Conservation (phyloP, 2,113 vertebrate genomes). For the Reinhardtius hippoglossoides region DNA sequence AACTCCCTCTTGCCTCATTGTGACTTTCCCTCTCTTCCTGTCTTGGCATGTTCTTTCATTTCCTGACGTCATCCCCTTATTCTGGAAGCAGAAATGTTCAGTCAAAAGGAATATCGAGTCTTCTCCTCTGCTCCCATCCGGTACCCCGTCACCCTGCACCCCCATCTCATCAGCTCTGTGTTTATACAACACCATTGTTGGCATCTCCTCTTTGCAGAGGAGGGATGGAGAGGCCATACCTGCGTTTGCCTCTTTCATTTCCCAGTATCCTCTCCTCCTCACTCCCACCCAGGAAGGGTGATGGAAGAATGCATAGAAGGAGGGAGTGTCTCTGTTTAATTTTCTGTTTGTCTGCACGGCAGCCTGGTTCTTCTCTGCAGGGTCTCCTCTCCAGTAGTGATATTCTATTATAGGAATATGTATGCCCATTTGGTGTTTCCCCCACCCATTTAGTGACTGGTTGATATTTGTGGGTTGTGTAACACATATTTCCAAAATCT, state of each 20-base stretch:
- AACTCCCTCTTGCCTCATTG: neutral
- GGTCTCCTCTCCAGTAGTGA: too few species aligned
- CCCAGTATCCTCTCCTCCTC: constrained; percentile 39
- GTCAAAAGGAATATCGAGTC: neutral
- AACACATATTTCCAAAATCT: neutral
- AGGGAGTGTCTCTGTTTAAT: constrained; percentile 52
- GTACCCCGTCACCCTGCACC: neutral
- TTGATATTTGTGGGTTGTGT: neutral
- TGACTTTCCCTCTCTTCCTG: constrained; percentile 3
- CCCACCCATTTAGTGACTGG: neutral
- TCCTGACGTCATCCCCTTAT: neutral
- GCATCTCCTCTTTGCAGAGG: neutral
- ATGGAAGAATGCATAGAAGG: constrained; percentile 13
- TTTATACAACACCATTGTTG: neutral
- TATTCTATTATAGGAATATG: neutral
- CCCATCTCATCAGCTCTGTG: neutral
- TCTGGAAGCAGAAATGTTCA: neutral
- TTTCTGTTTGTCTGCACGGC: constrained; percentile 54
- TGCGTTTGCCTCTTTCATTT: constrained; percentile 20
- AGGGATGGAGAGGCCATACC: neutral
- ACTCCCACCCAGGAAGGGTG: constrained; percentile 42
- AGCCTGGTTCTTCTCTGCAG: neutral
- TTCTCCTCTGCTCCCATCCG: neutral
- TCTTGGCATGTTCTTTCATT: neutral
- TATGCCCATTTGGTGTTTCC: neutral